Evolutionary conservation across 1,140 invertebrate genomes (phyloP), one percentile per base, ranked within the genome.

Genomic region (Zaprionus capensis): DNA sequence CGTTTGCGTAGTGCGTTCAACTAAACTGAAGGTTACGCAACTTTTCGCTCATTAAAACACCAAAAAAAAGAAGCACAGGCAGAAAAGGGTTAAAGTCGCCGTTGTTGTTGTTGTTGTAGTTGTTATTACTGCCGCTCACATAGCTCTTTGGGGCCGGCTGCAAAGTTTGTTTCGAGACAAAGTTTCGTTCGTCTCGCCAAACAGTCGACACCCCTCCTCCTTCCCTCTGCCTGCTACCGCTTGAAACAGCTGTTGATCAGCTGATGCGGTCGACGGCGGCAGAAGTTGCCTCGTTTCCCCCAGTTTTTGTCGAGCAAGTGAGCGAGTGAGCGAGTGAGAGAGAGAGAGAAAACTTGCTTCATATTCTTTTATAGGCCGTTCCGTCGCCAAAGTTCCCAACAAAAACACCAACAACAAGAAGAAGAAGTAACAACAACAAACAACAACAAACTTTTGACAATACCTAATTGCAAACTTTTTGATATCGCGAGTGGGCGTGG

Each of bases 381-480:
- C 70, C 82, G 62, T 28, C 55, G 44, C 59, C 46, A 61, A 74
- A 70, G 68, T 49, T 56, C 24, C 34, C 34, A 73, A 73, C 38
- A 65, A 57, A 63, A 59, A 72, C 70, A 72, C 22, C 44, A 67
- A 68, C 63, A 67, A 28, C 22, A 38, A 44, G 6, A 44, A 46
- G n/a, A 44, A 44, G 41, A 44, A 44, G n/a, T 6, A 38, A 55
- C 14, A 66, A 71, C 34, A 70, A 28, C 34, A 55, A 55, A 57
- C 38, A 46, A 44, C n/a, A 63, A 59, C 58, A 64, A 69, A 36
- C 59, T 74, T 74, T 90, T 80, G 81, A 90, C 85, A 88, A 88
- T 88, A 90, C 79, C 85, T 88, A 88, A 88, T 90, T 88, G 85
- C 81, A 88, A 88, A 88, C 81, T 88, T 88, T 88, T 71, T 79